Base-by-base conservation (phyloP, 2,888 invertebrate genomes). In the Empis stercorea region DNA sequence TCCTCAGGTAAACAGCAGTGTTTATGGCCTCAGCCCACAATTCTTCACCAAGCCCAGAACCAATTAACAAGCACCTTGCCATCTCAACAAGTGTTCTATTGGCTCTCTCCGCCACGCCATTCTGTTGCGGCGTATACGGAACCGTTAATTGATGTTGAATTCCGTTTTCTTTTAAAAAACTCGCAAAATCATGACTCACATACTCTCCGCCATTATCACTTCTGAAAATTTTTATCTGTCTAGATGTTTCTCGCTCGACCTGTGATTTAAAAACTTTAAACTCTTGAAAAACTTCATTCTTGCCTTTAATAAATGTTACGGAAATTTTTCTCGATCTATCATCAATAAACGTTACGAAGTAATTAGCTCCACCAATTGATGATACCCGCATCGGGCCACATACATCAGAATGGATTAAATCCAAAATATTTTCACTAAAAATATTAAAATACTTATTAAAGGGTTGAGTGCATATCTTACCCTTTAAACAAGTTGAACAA, bases 11-110 rank as follows among this genome's bases (percentile, higher is more conserved):
- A 16, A 47, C 49, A 15, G 57, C 59, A 13, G 57, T 55, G 10
- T 58, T 55, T 0, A 64, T 57, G 2, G 65, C 65, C 54, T 68
- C 66, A 13, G 63, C 62, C 65, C 64, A 66, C 4, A 64, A 51
- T 15, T 49, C 51, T 27, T 51, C 51, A 54, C 14, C 52, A 2
- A 61, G 36, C 4, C 48, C 51, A 7, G 54, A 48, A 23, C 53
- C 48, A 1, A 51, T 42, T 20, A 63, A 20, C 53, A 64, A 54
- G 14, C 56, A 52, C n/a, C 60, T 46, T 3, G 58, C 56, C 45
- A 52, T 52, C 13, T 61, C 58, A 10, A 60, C 43, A 0, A 54
- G 17, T 1, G 53, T 52, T 10, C 49, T 11, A 30, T 55, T 55
- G 9, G 44, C 49, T 3, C 54, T 47, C 42, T 52, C 52, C 0